phyloP scores from a whole-genome alignment of 2,797 vertebrate genomes.

The Pipistrellus kuhlii region DNA sequence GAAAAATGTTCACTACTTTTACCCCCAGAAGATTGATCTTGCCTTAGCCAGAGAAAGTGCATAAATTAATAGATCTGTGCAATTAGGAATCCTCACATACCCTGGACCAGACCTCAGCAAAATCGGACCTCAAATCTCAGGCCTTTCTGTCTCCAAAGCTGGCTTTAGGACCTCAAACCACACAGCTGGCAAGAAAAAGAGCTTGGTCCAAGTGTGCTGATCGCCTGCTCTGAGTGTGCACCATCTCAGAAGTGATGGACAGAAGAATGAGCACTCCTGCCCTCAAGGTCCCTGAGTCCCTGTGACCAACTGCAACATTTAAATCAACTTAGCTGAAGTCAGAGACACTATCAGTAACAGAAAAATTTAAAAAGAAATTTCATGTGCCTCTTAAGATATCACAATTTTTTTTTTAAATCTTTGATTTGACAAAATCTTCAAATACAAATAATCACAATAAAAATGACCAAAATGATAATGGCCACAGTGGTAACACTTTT shows the following conservation, averaged over 20 bases:
- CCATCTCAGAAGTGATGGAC: background rate
- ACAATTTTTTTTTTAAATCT: background rate
- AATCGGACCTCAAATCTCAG: background rate
- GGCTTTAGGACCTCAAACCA: background rate
- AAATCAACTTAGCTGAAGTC: background rate
- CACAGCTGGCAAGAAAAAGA: background rate
- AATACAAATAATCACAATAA: conserved; percentile 25
- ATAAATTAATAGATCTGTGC: background rate
- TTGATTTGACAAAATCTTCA: conserved; percentile 29
- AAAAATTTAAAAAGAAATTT: background rate
- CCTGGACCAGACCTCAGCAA: background rate
- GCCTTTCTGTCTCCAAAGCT: background rate
- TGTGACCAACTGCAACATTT: background rate
- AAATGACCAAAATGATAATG: background rate
- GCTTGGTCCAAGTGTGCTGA: background rate
- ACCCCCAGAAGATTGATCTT: background rate
- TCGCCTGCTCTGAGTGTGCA: background rate
- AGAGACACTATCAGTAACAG: background rate
- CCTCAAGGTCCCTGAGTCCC: background rate
- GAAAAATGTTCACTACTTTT: background rate
- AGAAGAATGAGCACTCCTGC: background rate
- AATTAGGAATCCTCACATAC: background rate
- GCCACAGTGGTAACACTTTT: background rate
- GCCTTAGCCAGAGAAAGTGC: background rate
- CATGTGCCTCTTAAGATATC: background rate